phyloP scores from a whole-genome alignment of 2,797 vertebrate species.

The Coccyzus lansbergi region DNA sequence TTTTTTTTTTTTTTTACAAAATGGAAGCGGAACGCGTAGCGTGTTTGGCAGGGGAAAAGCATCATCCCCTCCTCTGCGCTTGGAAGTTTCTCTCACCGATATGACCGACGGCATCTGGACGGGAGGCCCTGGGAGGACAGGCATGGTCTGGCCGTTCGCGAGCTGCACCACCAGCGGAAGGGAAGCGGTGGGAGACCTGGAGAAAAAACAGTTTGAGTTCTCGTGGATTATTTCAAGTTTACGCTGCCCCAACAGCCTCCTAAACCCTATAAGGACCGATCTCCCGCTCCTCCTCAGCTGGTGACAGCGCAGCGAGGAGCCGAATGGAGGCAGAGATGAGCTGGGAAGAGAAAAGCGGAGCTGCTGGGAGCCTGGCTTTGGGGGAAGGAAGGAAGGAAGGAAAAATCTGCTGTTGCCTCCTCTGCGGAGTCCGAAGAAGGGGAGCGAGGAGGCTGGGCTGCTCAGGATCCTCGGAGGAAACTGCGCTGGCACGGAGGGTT shows the following conservation, averaged over 20 bases:
- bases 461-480: neutral
- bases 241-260: rapidly evolving
- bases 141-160: slow-evolving; percentile 92
- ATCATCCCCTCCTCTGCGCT: neutral
- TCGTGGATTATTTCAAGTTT: neutral
- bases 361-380: neutral
- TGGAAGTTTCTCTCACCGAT: slow-evolving; percentile 83
- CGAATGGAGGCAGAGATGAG: neutral
- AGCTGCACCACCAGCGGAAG: slow-evolving; percentile 94
- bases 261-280: neutral
- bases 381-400: neutral
- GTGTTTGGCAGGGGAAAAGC: neutral
- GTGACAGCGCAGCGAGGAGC: neutral
- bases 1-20: neutral
- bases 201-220: neutral
- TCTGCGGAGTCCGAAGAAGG: neutral
- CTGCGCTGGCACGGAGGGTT: neutral
- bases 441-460: neutral
- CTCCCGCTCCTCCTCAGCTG: neutral
- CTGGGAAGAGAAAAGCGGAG: neutral
- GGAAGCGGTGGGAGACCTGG: slow-evolving; percentile 90
- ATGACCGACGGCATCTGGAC: slow-evolving; percentile 96
- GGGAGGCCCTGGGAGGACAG: slow-evolving; percentile 90
- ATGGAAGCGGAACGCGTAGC: neutral
- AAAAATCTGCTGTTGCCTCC: neutral